Evolutionary conservation across 2,797 vertebrate genomes (phyloP), one percentile per base, ranked within the genome.

Genomic region (Danio choprae): DNA sequence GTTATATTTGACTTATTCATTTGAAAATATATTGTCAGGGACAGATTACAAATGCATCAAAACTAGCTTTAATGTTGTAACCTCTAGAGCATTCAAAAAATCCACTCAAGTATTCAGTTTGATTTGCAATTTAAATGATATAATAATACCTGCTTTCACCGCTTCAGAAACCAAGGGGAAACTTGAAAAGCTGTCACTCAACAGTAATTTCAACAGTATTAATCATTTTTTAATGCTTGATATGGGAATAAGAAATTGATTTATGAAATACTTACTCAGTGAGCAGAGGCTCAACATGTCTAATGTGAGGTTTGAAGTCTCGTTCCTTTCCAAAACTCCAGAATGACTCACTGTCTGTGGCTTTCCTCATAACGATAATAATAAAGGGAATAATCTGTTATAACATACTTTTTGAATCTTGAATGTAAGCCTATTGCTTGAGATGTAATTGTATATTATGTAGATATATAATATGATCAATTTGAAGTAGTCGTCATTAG

Each of bases 251-350:
- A 55, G 7, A 65, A 44, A 65, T 1, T 36, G 18, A 43, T 64
- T 36, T 10, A 43, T 16, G 38, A 20, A 75, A 40, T 38, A 74
- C 81, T 79, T 77, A 86, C 85, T 85, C 79, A 0, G 84, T 86
- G 46, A 81, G 74, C 44, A 73, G 18, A 60, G 83, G 85, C 58
- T 85, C 67, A 12, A 72, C 7, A 40, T 87, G 84, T 44, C 65
- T 71, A 20, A 82, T 55, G 22, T 87, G 87, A 11, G 86, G 85
- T 53, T 82, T 84, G 81, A 81, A 88, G 5, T 69, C 16, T 41
- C 56, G 16, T 36, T 85, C 82, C 46, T 64, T 43, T 46, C 75
- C 77, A 79, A 64, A 72, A n/a, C 38, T 44, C 38, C 67, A 71
- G 58, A 79, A 53, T 18, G 68, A 46, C 48, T 64, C 68, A 55